Evolutionary conservation across 2,888 invertebrate genomes (phyloP).

Genomic region (Acholoe squamosa): DNA sequence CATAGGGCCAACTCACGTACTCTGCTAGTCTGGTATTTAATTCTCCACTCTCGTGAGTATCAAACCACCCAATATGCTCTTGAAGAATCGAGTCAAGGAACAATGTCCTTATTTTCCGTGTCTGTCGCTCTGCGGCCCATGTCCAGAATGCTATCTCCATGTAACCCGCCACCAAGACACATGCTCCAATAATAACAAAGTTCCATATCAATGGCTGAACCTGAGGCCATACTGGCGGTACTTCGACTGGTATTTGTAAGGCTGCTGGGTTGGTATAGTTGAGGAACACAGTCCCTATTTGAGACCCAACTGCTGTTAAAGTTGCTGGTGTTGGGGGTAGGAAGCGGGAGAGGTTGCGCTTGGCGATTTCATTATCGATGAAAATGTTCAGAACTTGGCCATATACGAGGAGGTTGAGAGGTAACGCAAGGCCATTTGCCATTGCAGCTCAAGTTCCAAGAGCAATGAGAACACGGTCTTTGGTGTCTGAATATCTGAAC

Average conservation of each 20-base stretch:
- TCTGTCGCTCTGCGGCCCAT: constrained; percentile 62
- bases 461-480: constrained; percentile 64
- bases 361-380: constrained; percentile 17
- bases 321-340: background rate
- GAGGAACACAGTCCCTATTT: background rate
- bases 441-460: constrained; percentile 64
- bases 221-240: constrained; percentile 42
- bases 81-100: constrained; percentile 57
- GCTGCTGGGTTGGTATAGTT: background rate
- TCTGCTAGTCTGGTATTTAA: constrained; percentile 66
- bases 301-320: background rate
- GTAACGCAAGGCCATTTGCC: constrained; percentile 63
- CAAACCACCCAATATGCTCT: constrained; percentile 67
- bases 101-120: constrained; percentile 28
- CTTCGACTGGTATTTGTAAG: background rate
- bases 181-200: constrained; percentile 50
- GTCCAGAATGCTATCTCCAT: constrained; percentile 63
- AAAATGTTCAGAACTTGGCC: constrained; percentile 57
- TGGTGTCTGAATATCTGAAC: constrained; percentile 66
- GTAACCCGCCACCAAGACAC: constrained; percentile 61
- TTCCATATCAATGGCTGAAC: constrained; percentile 34
- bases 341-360: background rate
- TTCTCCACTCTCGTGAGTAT: constrained; percentile 64
- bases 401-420: constrained; percentile 61
- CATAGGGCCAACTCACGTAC: no score